These are phyloP conservation scores for Chromoteleia sp. DNA, from an alignment of 2,888 invertebrate genomes.

Conservation along the genomic window DNA sequence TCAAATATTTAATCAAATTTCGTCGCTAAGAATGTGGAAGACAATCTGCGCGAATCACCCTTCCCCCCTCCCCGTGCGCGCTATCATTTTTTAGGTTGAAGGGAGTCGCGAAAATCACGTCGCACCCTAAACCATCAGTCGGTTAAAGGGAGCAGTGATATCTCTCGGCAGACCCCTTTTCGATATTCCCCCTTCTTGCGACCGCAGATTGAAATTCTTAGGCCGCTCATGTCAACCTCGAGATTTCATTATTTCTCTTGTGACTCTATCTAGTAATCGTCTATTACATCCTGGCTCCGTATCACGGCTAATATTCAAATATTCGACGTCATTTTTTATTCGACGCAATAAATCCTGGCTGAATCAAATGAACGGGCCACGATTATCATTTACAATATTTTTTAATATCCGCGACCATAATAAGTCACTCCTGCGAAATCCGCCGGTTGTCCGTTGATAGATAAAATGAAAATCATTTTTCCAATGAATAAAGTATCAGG, in stretches of 20 bases:
- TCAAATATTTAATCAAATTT: conserved; percentile 65
- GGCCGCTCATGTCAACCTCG: conserved; percentile 76
- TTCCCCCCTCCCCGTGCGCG: conserved; percentile 41
- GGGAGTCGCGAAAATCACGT: conserved; percentile 78
- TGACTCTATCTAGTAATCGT: conserved; percentile 75
- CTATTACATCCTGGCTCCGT: conserved; percentile 72
- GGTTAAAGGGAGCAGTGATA: conserved; percentile 74
- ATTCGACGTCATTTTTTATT: conserved; percentile 63
- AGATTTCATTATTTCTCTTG: conserved; percentile 83
- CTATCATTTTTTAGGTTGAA: conserved; percentile 81
- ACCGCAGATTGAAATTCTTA: conserved; percentile 85
- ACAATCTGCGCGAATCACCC: conserved; percentile 65
- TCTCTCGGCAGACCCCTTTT: conserved; percentile 75
- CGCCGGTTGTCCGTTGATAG: too few relatives aligned
- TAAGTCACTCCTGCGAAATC: too few relatives aligned
- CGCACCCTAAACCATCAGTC: conserved; percentile 75
- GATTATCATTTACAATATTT: conserved; percentile 34
- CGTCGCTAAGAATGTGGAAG: conserved; percentile 62
- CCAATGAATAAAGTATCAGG: too few relatives aligned
- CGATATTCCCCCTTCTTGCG: conserved; percentile 77
- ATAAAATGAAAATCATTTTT: too few relatives aligned
- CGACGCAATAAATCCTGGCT: conserved; percentile 49
- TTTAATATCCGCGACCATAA: conserved; percentile 15
- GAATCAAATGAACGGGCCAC: conserved; percentile 43
- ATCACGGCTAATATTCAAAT: conserved; percentile 66